These are phyloP conservation scores for Oxyteleia sp. DNA, from an alignment of 2,888 invertebrate genomes.

Conservation along the genomic window DNA sequence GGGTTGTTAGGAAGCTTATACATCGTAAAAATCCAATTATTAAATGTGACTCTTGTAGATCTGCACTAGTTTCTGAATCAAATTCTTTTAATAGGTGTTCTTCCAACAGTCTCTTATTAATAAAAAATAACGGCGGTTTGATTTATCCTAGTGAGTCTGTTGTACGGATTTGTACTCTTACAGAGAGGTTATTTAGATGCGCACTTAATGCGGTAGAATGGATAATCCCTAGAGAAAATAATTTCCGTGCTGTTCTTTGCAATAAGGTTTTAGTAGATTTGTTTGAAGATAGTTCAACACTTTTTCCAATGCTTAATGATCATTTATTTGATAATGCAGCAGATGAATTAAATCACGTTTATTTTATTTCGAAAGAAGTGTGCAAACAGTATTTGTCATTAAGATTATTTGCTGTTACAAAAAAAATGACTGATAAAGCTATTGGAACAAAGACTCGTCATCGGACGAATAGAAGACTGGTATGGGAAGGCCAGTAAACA, in stretches of 20 bases:
- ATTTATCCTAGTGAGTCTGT: conserved; percentile 54
- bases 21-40: background rate
- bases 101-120: background rate
- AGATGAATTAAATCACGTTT: background rate
- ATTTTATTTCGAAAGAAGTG: background rate
- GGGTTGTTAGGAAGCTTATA: conserved; percentile 13
- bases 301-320: conserved; percentile 18
- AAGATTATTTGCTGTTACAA: background rate
- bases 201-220: conserved; percentile 21
- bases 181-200: conserved; percentile 32
- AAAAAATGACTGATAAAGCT: background rate
- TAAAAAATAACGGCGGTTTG: background rate
- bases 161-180: conserved; percentile 23
- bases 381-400: background rate
- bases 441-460: background rate
- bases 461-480: background rate
- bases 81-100: background rate
- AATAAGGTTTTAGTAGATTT: conserved; percentile 40
- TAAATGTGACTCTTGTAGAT: conserved; percentile 6
- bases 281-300: conserved; percentile 20
- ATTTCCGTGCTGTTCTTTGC: conserved; percentile 42
- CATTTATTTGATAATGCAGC: background rate
- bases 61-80: background rate
- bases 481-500: background rate
- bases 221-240: conserved; percentile 8